Evolutionary conservation across 2,888 invertebrate species (phyloP), one percentile per base, ranked within the genome.

Genomic region (Lottia scabra): DNA sequence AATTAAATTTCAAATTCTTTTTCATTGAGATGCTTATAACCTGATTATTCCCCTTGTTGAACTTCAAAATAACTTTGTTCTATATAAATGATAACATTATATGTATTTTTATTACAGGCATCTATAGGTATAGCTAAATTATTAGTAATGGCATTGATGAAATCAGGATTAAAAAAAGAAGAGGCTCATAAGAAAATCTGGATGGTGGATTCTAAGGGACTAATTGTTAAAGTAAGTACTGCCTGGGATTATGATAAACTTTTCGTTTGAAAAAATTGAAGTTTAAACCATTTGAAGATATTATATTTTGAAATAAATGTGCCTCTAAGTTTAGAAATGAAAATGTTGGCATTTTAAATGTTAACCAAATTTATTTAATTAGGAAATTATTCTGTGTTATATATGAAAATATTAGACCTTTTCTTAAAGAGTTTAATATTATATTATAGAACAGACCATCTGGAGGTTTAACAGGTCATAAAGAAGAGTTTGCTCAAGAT

Each of bases 121-220:
- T 94, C 97, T 0, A 91, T 97, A 16, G 99, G 99, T 74, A 99
- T 99, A 85, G 99, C 99, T 0, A 93, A 93, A 82, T 92, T 99
- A 71, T 94, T 97, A 85, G 94, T 95, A 23, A 95, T 95, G 94
- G 97, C 98, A 8, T 97, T 99, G 96, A 91, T 91, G 84, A 71
- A 79, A 84, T 92, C 92, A 30, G 96, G 98, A 6, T 90, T 93
- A 0, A 86, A 92, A 0, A 93, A 93, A 26, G 92, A 92, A 26
- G 94, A 95, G 8, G 99, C 99, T 0, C 92, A 93, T 72, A 89
- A 90, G 0, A 94, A 93, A 86, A 95, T 99, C 85, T 99, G 95
- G 95, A 93, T 99, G 93, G 95, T 98, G 67, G 99, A 99, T 91
- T 97, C 97, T 56, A 95, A 95, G 86, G 99, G 99, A 0, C 92